Conservation (phyloP, 2,113 vertebrate species). For the Empidonax traillii region DNA sequence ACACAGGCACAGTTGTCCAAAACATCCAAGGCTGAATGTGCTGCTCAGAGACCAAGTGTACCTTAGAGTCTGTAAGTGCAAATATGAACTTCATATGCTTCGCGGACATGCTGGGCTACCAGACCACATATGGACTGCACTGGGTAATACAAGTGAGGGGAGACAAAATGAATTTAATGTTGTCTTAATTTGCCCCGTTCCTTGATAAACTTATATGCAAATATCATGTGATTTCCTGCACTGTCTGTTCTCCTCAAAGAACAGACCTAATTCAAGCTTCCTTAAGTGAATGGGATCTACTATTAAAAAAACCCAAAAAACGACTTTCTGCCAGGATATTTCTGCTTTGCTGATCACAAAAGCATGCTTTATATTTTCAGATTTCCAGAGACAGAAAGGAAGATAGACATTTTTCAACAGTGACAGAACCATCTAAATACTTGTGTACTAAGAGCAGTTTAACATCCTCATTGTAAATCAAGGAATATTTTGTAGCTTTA, state of each 20-base stretch:
- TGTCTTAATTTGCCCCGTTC: neutral
- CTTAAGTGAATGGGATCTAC: neutral
- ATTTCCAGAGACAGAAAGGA: neutral
- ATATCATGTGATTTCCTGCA: neutral
- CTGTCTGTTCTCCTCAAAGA: neutral
- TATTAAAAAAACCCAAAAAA: neutral
- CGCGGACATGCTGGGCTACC: neutral
- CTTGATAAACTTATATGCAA: neutral
- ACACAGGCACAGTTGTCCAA: neutral
- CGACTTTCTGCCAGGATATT: neutral
- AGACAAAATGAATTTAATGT: neutral
- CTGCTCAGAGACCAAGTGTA: neutral
- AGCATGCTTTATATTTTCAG: neutral
- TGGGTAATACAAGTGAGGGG: neutral
- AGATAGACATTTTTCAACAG: neutral
- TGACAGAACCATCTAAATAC: neutral
- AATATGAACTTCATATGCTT: neutral
- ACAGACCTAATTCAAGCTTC: neutral
- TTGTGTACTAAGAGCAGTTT: neutral
- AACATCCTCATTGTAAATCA: neutral
- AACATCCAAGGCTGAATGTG: neutral
- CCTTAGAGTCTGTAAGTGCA: neutral
- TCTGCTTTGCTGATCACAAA: neutral
- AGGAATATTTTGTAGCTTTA: neutral
- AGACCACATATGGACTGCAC: neutral